Evolutionary conservation across 1,140 invertebrate species (phyloP).

Genomic region (Colletes latitarsis): DNA sequence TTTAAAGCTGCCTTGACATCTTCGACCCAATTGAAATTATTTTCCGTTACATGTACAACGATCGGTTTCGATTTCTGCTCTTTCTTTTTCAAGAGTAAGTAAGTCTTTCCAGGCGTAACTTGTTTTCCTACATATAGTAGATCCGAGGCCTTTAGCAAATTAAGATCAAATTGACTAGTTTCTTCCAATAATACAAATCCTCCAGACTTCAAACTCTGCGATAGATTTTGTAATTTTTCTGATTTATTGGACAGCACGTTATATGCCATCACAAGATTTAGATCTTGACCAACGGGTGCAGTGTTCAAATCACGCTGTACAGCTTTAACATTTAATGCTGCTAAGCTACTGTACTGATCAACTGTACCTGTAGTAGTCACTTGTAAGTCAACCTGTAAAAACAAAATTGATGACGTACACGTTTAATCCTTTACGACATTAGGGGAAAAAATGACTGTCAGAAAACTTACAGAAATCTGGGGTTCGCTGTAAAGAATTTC

Average conservation of each 20-base stretch:
- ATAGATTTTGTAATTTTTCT: constrained; percentile 82
- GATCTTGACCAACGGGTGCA: constrained; percentile 84
- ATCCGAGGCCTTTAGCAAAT: constrained; percentile 68
- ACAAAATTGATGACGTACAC: neutral
- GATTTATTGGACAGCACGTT: constrained; percentile 82
- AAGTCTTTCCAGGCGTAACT: constrained; percentile 81
- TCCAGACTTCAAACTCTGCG: constrained; percentile 84
- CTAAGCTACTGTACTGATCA: constrained; percentile 80
- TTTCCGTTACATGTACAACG: constrained; percentile 85
- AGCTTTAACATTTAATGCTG: constrained; percentile 83
- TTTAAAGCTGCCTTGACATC: constrained; percentile 87
- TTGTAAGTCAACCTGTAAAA: constrained; percentile 74
- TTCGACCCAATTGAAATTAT: constrained; percentile 91
- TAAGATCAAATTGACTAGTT: constrained; percentile 80
- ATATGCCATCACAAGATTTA: constrained; percentile 84
- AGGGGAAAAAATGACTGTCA: neutral
- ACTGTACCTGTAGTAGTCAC: constrained; percentile 70
- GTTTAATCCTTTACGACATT: neutral
- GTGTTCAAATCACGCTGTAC: constrained; percentile 81
- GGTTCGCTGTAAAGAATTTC: constrained; percentile 86
- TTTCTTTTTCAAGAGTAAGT: constrained; percentile 83
- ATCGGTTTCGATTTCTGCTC: constrained; percentile 76
- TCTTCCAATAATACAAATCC: constrained; percentile 92
- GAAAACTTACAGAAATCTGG: constrained; percentile 83
- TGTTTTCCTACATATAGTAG: constrained; percentile 83